Evolutionary conservation across 2,797 vertebrate species (phyloP).

Genomic region (Amblyraja radiata): DNA sequence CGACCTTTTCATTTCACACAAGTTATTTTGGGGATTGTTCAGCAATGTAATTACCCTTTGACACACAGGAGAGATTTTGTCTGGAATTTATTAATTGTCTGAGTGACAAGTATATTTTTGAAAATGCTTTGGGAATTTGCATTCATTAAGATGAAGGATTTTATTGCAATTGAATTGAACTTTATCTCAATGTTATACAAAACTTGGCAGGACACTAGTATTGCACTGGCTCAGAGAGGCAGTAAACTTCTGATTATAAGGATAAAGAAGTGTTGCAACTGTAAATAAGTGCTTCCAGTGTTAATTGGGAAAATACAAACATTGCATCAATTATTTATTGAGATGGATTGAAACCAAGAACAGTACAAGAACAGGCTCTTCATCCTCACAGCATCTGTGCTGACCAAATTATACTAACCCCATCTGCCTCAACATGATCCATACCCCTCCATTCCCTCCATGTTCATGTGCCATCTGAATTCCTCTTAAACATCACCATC

Average conservation of each 20-base stretch:
- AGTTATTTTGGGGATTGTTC: background rate
- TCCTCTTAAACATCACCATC: no score
- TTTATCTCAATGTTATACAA: background rate
- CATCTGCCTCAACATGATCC: no score
- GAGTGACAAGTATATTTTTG: background rate
- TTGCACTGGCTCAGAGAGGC: background rate
- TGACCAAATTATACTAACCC: no score
- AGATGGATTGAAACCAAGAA: no score
- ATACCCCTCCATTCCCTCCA: no score
- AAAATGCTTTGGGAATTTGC: background rate
- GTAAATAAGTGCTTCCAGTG: background rate
- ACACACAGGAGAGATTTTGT: background rate
- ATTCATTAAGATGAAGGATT: background rate
- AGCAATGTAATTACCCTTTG: background rate
- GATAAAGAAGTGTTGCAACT: background rate
- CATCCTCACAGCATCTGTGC: no score
- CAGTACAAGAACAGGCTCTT: no score
- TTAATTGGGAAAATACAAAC: background rate
- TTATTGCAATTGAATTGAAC: background rate
- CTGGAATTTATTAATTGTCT: background rate
- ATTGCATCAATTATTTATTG: background rate
- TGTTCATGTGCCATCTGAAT: no score
- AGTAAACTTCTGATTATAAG: background rate
- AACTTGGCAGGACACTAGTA: background rate
- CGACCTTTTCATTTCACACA: background rate